Conservation (phyloP, 2,797 vertebrate genomes). For the Hipposideros larvatus region DNA sequence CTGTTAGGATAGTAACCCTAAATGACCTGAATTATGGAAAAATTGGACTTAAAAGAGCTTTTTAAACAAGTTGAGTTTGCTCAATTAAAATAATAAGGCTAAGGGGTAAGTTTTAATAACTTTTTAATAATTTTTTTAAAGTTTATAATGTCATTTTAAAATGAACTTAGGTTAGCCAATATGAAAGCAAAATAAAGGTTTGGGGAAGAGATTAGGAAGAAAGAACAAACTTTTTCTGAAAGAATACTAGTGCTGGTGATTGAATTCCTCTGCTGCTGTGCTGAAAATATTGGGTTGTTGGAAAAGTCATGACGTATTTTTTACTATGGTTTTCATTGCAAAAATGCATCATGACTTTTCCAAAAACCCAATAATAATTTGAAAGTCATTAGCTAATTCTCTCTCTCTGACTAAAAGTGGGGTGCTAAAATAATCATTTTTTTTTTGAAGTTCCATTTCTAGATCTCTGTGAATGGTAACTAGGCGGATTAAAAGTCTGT, state of each 20-base stretch:
- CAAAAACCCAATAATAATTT: background rate
- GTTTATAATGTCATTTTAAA: background rate
- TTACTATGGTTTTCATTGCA: too few species aligned
- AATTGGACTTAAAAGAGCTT: background rate
- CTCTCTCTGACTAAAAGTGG: conserved; percentile 16
- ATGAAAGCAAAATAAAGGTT: background rate
- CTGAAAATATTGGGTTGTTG: background rate
- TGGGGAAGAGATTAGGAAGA: background rate
- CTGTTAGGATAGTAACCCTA: background rate
- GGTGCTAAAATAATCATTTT: conserved; percentile 21
- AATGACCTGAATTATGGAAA: background rate
- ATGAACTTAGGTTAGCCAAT: background rate
- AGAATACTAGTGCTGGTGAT: background rate
- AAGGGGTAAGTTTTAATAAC: background rate
- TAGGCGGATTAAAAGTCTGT: conserved; percentile 22
- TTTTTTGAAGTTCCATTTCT: background rate
- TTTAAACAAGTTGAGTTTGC: background rate
- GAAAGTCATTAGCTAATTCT: conserved; percentile 55
- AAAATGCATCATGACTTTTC: too few species aligned
- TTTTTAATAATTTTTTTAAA: background rate
- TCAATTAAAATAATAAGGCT: background rate
- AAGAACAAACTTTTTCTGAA: background rate
- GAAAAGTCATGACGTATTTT: too few species aligned
- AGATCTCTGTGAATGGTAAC: conserved; percentile 61
- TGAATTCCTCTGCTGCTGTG: background rate